phyloP scores from a whole-genome alignment of 2,113 vertebrate genomes.

The Sminthopsis crassicaudata region DNA sequence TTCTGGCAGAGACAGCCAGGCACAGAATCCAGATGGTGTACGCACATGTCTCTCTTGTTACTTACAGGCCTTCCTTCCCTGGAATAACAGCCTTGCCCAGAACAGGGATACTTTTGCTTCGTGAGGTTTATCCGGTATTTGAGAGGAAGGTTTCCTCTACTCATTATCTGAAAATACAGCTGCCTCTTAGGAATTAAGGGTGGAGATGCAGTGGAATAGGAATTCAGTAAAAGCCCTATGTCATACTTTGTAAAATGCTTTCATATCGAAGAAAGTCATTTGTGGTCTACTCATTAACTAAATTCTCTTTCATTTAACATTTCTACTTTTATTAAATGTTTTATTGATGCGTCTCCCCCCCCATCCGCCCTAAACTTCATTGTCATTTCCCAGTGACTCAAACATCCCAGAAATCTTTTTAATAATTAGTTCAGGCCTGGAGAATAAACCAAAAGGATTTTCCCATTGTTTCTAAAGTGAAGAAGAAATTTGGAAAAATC shows the following conservation, averaged over 20 bases:
- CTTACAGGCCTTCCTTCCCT: neutral
- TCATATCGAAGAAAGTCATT: neutral
- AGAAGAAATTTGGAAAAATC: neutral
- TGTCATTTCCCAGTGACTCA: neutral
- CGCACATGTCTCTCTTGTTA: neutral
- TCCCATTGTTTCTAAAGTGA: neutral
- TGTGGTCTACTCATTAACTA: neutral
- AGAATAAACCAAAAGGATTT: neutral
- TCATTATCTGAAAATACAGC: neutral
- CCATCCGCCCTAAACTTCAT: neutral
- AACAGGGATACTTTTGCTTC: neutral
- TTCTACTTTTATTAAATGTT: slow-evolving; percentile 1
- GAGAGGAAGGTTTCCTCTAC: neutral
- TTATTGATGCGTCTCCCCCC: neutral
- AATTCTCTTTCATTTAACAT: neutral
- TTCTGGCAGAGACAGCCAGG: neutral
- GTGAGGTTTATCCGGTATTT: neutral
- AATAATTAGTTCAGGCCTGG: neutral
- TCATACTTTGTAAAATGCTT: neutral
- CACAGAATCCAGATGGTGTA: neutral
- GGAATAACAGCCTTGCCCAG: neutral
- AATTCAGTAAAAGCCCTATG: neutral
- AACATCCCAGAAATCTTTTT: neutral
- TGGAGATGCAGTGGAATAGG: neutral
- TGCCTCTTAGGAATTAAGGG: neutral